Evolutionary conservation across 2,113 vertebrate genomes (phyloP).

Genomic region (Bos indicus): DNA sequence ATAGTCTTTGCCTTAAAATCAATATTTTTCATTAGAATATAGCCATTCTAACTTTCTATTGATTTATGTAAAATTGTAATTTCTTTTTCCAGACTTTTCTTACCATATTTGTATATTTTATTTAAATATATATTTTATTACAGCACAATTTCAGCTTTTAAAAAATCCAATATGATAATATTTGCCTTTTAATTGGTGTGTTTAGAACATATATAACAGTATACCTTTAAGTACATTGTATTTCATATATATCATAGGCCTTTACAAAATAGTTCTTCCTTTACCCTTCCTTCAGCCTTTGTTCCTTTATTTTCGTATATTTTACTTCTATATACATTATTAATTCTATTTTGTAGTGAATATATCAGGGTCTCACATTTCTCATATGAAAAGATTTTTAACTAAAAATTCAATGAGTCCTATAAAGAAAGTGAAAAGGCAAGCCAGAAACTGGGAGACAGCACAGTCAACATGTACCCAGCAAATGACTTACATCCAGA

Average conservation of each 20-base stretch:
- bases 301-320: neutral
- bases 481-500: neutral
- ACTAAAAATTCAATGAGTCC: neutral
- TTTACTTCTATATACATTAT: neutral
- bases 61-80: neutral
- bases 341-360: neutral
- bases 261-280: neutral
- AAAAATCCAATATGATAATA: neutral
- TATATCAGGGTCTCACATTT: neutral
- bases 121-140: neutral
- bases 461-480: neutral
- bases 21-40: neutral
- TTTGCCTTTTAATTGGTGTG: neutral
- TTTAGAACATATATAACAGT: neutral
- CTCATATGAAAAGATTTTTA: neutral
- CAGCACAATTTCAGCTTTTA: neutral
- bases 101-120: neutral
- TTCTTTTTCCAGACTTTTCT: neutral
- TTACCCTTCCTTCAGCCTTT: neutral
- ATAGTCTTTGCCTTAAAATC: neutral
- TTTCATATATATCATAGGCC: neutral
- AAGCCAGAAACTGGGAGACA: neutral
- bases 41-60: neutral
- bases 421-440: neutral
- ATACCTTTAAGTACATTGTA: neutral